These are phyloP conservation scores for Aphodius granarius DNA, from an alignment of 2,888 invertebrate species.

Conservation along the genomic window DNA sequence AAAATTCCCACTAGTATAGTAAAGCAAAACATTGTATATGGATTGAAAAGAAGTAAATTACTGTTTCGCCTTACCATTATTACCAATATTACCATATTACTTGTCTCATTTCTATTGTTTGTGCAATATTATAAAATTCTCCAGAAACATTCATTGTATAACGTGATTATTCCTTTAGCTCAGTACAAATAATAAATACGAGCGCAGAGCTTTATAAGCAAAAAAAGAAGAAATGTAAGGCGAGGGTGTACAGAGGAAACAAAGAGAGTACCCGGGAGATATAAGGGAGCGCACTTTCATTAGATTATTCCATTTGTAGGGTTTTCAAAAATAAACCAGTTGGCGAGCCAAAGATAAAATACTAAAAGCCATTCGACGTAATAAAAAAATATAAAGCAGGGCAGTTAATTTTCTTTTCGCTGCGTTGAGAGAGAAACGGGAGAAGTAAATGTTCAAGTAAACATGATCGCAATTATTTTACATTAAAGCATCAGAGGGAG, in stretches of 20 bases:
- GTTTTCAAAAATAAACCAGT: background rate
- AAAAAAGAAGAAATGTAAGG: background rate
- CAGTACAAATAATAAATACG: background rate
- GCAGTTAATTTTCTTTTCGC: conserved; percentile 47
- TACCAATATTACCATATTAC: no score
- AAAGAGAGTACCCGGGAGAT: background rate
- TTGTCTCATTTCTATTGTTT: background rate
- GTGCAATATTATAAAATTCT: background rate
- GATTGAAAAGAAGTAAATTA: no score
- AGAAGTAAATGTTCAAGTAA: conserved; percentile 39
- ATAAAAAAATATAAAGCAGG: conserved; percentile 47
- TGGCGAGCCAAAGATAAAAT: conserved; percentile 26
- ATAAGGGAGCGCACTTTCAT: background rate
- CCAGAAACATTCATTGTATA: background rate
- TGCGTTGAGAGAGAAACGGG: background rate
- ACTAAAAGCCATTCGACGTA: conserved; percentile 25
- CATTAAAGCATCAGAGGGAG: conserved; percentile 43
- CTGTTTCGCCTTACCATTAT: no score
- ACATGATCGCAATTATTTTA: conserved; percentile 49
- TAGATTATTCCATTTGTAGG: conserved; percentile 16
- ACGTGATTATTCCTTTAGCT: background rate
- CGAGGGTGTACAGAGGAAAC: background rate
- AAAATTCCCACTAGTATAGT: no score
- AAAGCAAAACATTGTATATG: no score
- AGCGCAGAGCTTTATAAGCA: background rate